Percentiles rank a stretch among this genome's conserved stretches.
Evolutionary conservation across 1,140 invertebrate species (phyloP).

Genomic region (Calephelis nemesis): DNA sequence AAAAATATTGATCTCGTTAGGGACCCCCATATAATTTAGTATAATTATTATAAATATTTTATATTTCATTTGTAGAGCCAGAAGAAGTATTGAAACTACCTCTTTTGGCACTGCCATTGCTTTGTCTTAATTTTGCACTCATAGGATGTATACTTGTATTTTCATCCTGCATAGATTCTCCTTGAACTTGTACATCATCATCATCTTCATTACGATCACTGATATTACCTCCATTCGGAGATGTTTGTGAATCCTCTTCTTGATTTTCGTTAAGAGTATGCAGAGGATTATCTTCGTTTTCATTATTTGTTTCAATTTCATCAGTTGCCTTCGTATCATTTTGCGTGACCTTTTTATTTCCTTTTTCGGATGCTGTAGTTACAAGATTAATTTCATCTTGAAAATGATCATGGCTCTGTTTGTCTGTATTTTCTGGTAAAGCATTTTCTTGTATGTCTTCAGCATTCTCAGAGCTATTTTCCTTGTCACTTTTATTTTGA

Average conservation of each 20-base stretch:
- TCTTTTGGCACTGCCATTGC: constrained; percentile 66
- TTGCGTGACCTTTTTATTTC: not conserved
- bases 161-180: constrained; percentile 66
- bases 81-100: constrained; percentile 62
- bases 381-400: not conserved
- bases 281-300: constrained; percentile 37
- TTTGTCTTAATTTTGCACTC: constrained; percentile 56
- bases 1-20: constrained; percentile 74
- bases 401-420: constrained; percentile 23
- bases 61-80: constrained; percentile 64
- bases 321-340: constrained; percentile 2
- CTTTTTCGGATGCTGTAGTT: not conserved
- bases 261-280: constrained; percentile 28
- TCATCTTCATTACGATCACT: constrained; percentile 63
- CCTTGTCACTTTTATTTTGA: not conserved
- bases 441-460: constrained; percentile 27
- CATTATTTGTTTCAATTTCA: constrained; percentile 40
- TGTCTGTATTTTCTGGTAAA: constrained; percentile 29
- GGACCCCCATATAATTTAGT: constrained; percentile 60
- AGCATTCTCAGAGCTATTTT: constrained; percentile 13
- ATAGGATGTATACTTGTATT: constrained; percentile 53
- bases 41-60: constrained; percentile 51
- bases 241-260: constrained; percentile 39
- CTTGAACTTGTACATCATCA: constrained; percentile 70
- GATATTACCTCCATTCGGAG: constrained; percentile 58